Evolutionary conservation across 2,888 invertebrate genomes (phyloP).

Genomic region (Folsomia manolachei): DNA sequence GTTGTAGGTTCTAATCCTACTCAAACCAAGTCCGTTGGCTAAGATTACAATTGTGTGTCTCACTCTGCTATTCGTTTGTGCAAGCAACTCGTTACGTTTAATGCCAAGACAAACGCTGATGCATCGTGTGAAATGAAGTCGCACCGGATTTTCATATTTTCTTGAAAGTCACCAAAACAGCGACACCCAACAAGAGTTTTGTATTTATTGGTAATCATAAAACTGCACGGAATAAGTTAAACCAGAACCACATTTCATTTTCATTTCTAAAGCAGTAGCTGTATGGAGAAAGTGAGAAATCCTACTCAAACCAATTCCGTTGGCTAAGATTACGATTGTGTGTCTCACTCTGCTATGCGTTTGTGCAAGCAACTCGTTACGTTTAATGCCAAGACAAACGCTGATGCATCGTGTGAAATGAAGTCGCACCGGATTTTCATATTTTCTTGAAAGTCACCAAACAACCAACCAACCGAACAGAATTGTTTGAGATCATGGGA

Average conservation of each 20-base stretch:
- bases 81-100: neutral
- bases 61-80: no score
- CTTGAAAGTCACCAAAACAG: neutral
- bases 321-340: neutral
- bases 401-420: neutral
- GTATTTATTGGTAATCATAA: constrained; percentile 17
- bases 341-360: neutral
- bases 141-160: neutral
- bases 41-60: neutral
- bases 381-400: neutral
- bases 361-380: no score
- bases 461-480: neutral
- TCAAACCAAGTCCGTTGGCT: neutral
- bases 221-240: neutral
- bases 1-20: neutral
- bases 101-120: neutral
- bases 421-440: neutral
- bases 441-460: neutral
- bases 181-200: neutral
- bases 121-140: neutral
- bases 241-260: neutral
- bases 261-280: neutral
- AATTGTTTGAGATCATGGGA: no score
- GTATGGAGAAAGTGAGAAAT: neutral
- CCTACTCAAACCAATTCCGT: neutral